Base-by-base conservation (phyloP, 1,140 invertebrate species). In the Eubasilissa regina region DNA sequence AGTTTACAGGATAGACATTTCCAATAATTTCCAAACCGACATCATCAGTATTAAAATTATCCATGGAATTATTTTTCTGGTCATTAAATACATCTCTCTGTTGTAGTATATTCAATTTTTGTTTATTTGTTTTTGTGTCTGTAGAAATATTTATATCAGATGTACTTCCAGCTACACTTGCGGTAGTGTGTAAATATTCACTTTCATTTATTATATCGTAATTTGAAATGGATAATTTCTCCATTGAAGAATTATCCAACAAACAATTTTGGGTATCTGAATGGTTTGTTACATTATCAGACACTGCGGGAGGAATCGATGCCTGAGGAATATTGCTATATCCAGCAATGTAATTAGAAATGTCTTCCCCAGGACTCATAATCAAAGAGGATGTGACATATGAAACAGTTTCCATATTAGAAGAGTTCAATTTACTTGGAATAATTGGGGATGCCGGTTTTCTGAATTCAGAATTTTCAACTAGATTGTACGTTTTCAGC, bases 381-480 rank as follows among this genome's bases (percentile, higher is more conserved):
- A 87, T 85, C 13, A 88, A 82, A 15, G 87, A 88, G n/a, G 84
- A 81, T 80, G 85, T 87, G 85, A 87, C 86, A 77, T 88, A 84
- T 68, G 81, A 85, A 76, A 85, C 87, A 75, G 87, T 88, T 84
- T 89, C 83, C 78, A 86, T 84, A 70, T 88, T 87, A 64, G 87
- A 87, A 73, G 84, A 78, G 79, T 83, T 79, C 62, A 19, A 78
- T 53, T 68, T 68, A 17, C 44, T 0, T 4, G 8, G 35, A n/a
- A 15, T 43, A 58, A 56, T 15, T 56, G 55, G 55, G 15, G 76
- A 25, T 58, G 74, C 15, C 13, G 45, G 74, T 73, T 77, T 80
- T 72, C 64, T 15, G 47, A 47, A 68, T n/a, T 47, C 44, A 15
- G 15, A 0, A 45, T 68, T 47, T 68, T 68, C 35, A 15, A 15